These are phyloP conservation scores for Eulemur rubriventer DNA, from an alignment of 2,797 vertebrate genomes.

Conservation along the genomic window DNA sequence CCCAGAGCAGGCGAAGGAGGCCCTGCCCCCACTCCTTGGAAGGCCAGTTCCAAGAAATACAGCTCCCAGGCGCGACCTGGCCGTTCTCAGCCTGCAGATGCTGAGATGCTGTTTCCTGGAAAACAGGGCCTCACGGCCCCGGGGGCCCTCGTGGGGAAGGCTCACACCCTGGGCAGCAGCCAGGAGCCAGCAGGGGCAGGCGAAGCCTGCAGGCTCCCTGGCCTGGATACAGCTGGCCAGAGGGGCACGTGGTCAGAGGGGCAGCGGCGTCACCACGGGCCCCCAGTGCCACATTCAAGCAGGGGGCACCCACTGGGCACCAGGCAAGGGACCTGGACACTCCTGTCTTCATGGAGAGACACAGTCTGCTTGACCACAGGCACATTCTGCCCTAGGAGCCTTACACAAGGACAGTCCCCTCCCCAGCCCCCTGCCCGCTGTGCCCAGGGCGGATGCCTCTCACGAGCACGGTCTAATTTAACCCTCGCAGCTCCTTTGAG, in stretches of 20 bases:
- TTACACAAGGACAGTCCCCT: too few relatives aligned
- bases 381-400: fast-evolving
- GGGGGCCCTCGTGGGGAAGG: neutral
- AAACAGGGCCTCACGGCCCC: neutral
- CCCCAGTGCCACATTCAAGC: neutral
- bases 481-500: neutral
- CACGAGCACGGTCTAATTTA: fast-evolving
- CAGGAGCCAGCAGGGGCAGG: neutral
- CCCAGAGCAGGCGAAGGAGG: neutral
- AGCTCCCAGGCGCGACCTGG: neutral
- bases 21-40: neutral
- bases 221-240: neutral
- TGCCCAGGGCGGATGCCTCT: fast-evolving
- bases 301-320: neutral
- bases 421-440: neutral
- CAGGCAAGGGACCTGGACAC: fast-evolving
- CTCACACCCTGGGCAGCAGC: neutral
- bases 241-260: fast-evolving
- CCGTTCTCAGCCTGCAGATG: neutral
- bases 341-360: neutral
- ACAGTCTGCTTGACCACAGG: fast-evolving
- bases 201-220: neutral
- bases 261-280: neutral
- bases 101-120: constrained; percentile 33
- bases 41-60: constrained; percentile 34